These are phyloP conservation scores for Drosophila monieri DNA, from an alignment of 2,888 invertebrate genomes.

Conservation along the genomic window DNA sequence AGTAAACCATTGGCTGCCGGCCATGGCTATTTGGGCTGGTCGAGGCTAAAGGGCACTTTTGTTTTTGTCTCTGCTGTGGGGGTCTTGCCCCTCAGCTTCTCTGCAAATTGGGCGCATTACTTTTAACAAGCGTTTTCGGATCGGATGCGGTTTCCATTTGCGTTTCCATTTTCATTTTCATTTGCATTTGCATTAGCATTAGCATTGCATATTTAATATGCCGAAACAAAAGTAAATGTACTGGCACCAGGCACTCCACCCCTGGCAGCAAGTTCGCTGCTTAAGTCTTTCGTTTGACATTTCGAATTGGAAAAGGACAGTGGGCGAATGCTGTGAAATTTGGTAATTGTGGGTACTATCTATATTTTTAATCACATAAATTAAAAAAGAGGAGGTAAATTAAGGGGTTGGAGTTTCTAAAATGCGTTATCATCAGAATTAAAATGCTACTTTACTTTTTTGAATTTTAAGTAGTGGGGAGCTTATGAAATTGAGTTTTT, in stretches of 20 bases:
- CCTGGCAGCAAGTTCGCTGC: constrained; percentile 64
- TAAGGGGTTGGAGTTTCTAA: neutral
- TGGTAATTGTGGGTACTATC: neutral
- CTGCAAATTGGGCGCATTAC: constrained; percentile 70
- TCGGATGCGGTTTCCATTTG: constrained; percentile 57
- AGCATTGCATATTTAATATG: constrained; percentile 71
- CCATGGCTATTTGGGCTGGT: constrained; percentile 55
- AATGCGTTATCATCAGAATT: too few species aligned
- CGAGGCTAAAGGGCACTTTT: constrained; percentile 73
- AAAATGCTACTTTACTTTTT: neutral
- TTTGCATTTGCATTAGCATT: constrained; percentile 44
- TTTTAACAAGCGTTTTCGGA: constrained; percentile 69
- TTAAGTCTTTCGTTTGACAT: constrained; percentile 75
- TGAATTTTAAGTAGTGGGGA: neutral
- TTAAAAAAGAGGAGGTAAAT: neutral
- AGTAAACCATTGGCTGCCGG: constrained; percentile 39
- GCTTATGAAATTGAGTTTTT: too few species aligned
- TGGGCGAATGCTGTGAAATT: neutral
- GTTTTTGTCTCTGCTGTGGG: constrained; percentile 52
- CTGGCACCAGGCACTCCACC: constrained; percentile 26
- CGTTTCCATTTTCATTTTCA: constrained; percentile 51
- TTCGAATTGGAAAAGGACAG: constrained; percentile 57
- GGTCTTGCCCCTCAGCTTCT: constrained; percentile 18
- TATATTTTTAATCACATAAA: neutral
- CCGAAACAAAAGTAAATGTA: constrained; percentile 20